phyloP scores from a whole-genome alignment of 2,113 vertebrate genomes.

The Callaeas wilsoni region DNA sequence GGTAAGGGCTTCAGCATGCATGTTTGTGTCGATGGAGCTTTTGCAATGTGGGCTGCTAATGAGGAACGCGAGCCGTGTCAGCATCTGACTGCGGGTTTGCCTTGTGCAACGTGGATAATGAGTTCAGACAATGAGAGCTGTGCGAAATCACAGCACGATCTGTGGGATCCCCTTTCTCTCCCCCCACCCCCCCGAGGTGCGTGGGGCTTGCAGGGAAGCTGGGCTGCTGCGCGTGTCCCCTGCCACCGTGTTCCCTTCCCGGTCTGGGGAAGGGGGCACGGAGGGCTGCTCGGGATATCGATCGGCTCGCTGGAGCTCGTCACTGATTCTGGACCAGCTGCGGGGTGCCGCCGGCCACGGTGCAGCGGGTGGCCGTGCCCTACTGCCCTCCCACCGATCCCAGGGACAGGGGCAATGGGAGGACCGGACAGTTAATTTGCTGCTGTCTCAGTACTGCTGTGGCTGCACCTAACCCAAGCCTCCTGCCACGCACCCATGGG shows the following conservation, averaged over 20 bases:
- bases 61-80: slow-evolving; percentile 50
- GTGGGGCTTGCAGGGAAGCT: neutral
- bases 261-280: neutral
- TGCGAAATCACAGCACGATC: neutral
- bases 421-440: neutral
- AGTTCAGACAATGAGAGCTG: slow-evolving; percentile 46
- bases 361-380: neutral
- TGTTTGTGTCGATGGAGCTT: slow-evolving; percentile 46
- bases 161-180: neutral
- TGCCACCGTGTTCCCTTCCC: neutral
- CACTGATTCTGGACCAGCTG: neutral
- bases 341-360: neutral
- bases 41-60: slow-evolving; percentile 34
- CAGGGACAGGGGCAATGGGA: neutral
- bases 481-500: neutral
- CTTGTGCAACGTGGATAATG: slow-evolving; percentile 47
- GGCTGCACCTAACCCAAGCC: neutral
- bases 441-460: neutral
- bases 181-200: neutral
- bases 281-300: rapidly evolving
- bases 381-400: neutral
- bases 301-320: neutral
- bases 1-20: slow-evolving; percentile 57
- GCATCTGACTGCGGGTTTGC: slow-evolving; percentile 47
- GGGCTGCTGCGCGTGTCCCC: neutral